Conservation (phyloP, 1,140 invertebrate genomes). For the Cydia splendana region DNA sequence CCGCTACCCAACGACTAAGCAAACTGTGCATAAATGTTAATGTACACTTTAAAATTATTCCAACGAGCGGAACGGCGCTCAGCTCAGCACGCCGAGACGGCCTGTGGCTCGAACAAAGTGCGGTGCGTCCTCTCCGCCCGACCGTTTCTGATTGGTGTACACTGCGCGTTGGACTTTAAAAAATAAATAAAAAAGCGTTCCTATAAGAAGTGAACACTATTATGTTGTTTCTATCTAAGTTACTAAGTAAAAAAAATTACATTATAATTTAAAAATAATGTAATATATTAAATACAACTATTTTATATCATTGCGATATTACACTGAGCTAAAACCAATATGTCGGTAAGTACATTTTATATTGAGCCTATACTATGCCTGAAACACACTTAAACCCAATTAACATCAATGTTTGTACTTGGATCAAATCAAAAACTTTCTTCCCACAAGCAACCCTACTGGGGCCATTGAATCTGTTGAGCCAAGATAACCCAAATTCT, state of each 20-base stretch:
- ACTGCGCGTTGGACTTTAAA: neutral
- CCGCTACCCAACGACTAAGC: neutral
- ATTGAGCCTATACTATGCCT: neutral
- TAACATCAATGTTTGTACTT: neutral
- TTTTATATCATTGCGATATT: neutral
- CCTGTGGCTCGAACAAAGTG: slow-evolving; percentile 20
- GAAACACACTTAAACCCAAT: neutral
- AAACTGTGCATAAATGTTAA: slow-evolving; percentile 29
- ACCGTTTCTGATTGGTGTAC: slow-evolving; percentile 18
- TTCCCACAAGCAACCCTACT: neutral
- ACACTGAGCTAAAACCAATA: neutral
- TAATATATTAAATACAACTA: too few species aligned
- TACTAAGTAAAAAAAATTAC: neutral
- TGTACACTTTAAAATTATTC: slow-evolving; percentile 33
- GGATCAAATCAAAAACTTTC: neutral
- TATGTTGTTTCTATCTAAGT: too few species aligned
- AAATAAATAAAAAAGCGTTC: neutral
- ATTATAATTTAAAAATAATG: too few species aligned
- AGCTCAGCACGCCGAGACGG: neutral
- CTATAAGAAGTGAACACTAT: neutral
- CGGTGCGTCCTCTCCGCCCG: slow-evolving; percentile 25
- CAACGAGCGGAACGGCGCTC: neutral
- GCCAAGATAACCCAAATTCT: slow-evolving; percentile 19
- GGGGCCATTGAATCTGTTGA: slow-evolving; percentile 1
- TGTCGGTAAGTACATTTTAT: neutral